These are phyloP conservation scores for Hyperopisus bebe DNA, from an alignment of 2,113 vertebrate species.

Conservation along the genomic window DNA sequence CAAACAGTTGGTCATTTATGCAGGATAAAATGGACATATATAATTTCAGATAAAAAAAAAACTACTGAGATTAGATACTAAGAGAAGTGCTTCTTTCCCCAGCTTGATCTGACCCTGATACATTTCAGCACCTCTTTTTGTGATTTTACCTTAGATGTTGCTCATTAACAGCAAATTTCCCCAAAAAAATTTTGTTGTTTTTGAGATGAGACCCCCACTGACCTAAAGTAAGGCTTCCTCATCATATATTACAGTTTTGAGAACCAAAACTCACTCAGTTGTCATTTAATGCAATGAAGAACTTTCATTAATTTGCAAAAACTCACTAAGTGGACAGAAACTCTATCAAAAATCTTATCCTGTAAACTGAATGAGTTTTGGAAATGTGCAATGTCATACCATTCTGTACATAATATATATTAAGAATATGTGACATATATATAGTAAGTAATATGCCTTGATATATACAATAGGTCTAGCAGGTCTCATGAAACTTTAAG, in stretches of 20 bases:
- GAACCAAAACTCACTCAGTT: not conserved
- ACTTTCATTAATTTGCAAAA: not conserved
- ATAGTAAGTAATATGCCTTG: not conserved
- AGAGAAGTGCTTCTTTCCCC: not conserved
- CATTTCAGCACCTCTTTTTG: not conserved
- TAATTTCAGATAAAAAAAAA: not conserved
- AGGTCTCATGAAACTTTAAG: not conserved
- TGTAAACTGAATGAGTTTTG: not conserved
- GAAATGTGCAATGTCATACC: not conserved
- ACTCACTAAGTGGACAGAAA: not conserved
- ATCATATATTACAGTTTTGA: not conserved
- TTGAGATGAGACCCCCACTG: not conserved
- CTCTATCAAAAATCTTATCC: not conserved
- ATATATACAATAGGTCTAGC: not conserved
- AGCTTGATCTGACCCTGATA: not conserved
- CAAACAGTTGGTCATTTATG: not conserved
- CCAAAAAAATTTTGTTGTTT: not conserved
- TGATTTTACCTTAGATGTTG: not conserved
- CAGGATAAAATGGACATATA: not conserved
- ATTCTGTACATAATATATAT: not conserved
- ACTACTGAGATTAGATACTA: not conserved
- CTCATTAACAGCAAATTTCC: not conserved
- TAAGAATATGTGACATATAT: not conserved
- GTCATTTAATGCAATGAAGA: not conserved
- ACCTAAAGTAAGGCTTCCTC: not conserved